phyloP scores from a whole-genome alignment of 2,113 vertebrate species.

The Candoia aspera region DNA sequence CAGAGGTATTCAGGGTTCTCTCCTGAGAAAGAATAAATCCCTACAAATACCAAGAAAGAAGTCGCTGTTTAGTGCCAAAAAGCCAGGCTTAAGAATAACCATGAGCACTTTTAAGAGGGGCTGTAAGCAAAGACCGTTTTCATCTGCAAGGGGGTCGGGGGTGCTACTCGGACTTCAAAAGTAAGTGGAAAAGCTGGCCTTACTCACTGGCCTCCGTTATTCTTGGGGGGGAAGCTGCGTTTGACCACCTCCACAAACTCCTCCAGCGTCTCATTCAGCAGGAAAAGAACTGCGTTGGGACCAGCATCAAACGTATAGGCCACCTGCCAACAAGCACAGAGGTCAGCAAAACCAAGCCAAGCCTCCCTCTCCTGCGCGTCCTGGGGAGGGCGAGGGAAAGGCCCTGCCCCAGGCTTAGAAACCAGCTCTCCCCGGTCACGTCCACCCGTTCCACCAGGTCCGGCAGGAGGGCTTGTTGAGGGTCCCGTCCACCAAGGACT shows the following conservation, averaged over 20 bases:
- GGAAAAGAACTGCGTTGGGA: constrained; percentile 91
- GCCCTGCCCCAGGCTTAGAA: too few relatives aligned
- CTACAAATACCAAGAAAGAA: neutral
- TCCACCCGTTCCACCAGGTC: too few relatives aligned
- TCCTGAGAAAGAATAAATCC: neutral
- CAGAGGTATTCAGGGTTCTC: neutral
- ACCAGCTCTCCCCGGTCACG: too few relatives aligned
- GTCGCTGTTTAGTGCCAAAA: neutral
- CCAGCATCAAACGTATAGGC: constrained; percentile 95
- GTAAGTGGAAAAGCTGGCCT: neutral
- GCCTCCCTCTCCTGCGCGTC: neutral
- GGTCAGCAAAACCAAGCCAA: neutral
- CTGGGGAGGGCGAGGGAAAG: neutral
- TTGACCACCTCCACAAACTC: constrained; percentile 85
- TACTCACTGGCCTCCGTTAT: constrained; percentile 84
- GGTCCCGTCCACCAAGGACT: too few relatives aligned
- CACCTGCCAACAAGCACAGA: constrained; percentile 67
- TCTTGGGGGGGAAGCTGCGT: constrained; percentile 82
- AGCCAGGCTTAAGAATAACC: neutral
- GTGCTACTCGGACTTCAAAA: neutral
- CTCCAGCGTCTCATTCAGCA: constrained; percentile 76
- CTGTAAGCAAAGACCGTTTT: neutral
- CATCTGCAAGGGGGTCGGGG: neutral
- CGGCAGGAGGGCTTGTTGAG: too few relatives aligned
- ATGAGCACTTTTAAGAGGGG: neutral